Percentiles rank a stretch among this genome's conserved stretches.
These are phyloP conservation scores for Calidris pugnax DNA, from an alignment of 2,113 vertebrate genomes.

Conservation along the genomic window DNA sequence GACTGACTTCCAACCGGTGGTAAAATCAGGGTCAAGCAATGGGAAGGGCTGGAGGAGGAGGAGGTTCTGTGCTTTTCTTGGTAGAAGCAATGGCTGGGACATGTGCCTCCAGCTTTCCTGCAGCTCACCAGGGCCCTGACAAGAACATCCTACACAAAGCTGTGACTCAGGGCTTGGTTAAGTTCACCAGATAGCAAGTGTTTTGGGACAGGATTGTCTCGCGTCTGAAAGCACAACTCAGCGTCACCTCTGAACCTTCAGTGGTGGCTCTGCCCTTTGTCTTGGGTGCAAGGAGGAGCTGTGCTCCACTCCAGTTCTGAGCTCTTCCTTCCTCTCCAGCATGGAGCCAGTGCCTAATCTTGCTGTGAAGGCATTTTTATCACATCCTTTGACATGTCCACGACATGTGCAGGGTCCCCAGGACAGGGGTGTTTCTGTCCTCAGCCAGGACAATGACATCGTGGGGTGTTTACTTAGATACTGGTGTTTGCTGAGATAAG, in stretches of 20 bases:
- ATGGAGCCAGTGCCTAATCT: fast-evolving
- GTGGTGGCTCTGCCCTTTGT: not conserved
- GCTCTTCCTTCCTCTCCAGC: not conserved
- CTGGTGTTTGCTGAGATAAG: not conserved
- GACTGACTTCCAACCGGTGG: not conserved
- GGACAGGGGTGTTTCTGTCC: not conserved
- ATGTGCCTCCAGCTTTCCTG: not conserved
- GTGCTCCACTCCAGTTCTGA: not conserved
- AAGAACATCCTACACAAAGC: not conserved
- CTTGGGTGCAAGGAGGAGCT: not conserved
- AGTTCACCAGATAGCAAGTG: not conserved
- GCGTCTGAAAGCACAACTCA: not conserved
- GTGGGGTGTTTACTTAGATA: not conserved
- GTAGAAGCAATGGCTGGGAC: not conserved
- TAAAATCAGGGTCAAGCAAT: not conserved
- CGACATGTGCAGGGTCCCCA: not conserved
- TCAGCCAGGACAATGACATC: not conserved
- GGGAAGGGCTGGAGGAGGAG: not conserved
- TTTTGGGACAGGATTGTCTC: not conserved
- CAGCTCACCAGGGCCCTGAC: not conserved
- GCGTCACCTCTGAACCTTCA: not conserved
- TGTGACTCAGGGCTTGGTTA: not conserved
- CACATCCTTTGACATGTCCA: fast-evolving
- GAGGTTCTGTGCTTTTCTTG: not conserved
- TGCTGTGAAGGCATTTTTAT: not conserved